Conservation (phyloP, 2,797 vertebrate genomes). For the Dryobates pubescens region DNA sequence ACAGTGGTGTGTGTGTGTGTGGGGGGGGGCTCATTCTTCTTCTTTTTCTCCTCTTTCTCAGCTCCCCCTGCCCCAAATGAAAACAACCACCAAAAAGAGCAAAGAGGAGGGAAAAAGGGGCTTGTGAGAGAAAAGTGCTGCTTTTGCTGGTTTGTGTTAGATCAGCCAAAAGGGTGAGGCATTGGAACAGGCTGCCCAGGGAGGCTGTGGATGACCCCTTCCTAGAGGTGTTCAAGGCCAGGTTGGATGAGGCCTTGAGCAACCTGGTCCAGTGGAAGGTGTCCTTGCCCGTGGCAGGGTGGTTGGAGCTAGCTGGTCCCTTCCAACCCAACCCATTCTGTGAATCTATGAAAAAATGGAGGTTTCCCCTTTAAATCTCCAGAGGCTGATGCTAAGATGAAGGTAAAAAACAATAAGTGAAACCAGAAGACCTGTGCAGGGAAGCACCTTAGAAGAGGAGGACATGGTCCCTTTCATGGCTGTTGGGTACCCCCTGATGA, state of each 20-base stretch:
- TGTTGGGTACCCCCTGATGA: not conserved
- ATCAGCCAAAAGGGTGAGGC: not conserved
- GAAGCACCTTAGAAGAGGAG: not conserved
- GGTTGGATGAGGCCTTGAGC: no score
- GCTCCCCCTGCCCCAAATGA: accelerated
- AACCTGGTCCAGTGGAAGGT: no score
- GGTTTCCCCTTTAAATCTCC: not conserved
- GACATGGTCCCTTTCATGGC: not conserved
- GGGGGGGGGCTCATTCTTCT: no score
- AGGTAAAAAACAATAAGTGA: no score
- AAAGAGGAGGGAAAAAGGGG: not conserved
- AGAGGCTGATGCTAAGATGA: not conserved
- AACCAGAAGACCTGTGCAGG: not conserved
- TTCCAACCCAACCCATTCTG: no score
- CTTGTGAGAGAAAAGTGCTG: not conserved
- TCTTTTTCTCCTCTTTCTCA: not conserved
- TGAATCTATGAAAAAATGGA: no score
- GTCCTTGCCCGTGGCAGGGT: no score
- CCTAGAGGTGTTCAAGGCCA: no score
- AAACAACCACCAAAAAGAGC: not conserved
- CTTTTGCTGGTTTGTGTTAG: not conserved
- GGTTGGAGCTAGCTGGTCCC: no score
- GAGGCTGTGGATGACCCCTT: no score
- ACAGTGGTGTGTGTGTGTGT: no score
- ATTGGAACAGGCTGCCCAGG: no score